A percentile compares a stretch with the other conserved stretches of the same genome.
Evolutionary conservation across 2,888 invertebrate genomes (phyloP).

Genomic region (Brachynemurus nebulosus): DNA sequence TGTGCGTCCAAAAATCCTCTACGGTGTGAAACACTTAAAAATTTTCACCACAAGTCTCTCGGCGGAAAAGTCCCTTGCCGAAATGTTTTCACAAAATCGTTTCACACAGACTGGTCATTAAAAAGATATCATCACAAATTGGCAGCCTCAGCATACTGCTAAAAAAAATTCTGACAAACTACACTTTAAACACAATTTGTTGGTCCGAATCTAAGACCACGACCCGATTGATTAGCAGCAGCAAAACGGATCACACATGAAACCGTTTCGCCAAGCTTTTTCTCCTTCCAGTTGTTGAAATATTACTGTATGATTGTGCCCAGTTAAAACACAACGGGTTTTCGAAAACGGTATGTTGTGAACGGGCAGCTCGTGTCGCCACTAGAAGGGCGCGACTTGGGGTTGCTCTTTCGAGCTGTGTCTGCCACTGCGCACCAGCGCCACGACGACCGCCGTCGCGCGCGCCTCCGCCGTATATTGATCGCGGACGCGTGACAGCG

Average conservation of each 20-base stretch:
- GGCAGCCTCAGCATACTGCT: too few relatives aligned
- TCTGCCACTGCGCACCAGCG: neutral
- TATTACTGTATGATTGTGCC: neutral
- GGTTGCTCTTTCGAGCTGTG: constrained; percentile 1
- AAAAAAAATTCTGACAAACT: too few relatives aligned
- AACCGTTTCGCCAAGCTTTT: neutral
- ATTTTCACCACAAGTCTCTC: too few relatives aligned
- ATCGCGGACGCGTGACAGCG: constrained; percentile 1
- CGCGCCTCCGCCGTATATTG: constrained; percentile 1
- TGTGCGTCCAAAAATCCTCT: too few relatives aligned
- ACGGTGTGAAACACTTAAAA: too few relatives aligned
- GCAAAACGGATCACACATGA: neutral
- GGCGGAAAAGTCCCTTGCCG: too few relatives aligned
- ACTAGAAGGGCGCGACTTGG: constrained; percentile 1
- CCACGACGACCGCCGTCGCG: neutral
- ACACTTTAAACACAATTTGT: neutral
- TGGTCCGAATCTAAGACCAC: neutral
- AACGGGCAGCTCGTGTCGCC: neutral
- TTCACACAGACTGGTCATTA: too few relatives aligned
- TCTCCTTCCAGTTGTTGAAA: neutral
- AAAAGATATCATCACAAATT: too few relatives aligned
- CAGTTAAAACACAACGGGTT: too few relatives aligned
- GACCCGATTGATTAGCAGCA: neutral
- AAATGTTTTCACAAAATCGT: too few relatives aligned
- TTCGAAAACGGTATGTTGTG: neutral